These are phyloP conservation scores for Drosophila mayaguana DNA, from an alignment of 2,888 invertebrate genomes.

Conservation along the genomic window DNA sequence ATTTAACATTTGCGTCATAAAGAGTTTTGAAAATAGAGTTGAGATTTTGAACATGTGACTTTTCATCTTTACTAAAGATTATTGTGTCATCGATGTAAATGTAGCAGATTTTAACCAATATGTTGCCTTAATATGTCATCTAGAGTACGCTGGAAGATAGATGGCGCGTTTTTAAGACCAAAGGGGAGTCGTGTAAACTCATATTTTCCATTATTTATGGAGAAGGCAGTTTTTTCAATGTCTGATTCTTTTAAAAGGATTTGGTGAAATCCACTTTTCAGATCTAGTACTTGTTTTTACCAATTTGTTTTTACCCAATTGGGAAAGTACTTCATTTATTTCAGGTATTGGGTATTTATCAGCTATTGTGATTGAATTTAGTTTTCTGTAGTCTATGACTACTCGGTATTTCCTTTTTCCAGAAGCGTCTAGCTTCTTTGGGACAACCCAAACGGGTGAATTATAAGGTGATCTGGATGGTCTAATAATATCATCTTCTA, in stretches of 20 bases:
- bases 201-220: conserved; percentile 18
- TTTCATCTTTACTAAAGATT: too few species aligned
- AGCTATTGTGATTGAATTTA: neutral
- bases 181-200: conserved; percentile 12
- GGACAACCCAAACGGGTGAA: too few species aligned
- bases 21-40: too few species aligned
- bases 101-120: conserved; percentile 27
- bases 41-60: too few species aligned
- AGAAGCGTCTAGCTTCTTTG: too few species aligned
- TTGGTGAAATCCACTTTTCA: conserved; percentile 25
- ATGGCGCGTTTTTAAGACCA: conserved; percentile 17
- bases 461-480: too few species aligned
- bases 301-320: neutral
- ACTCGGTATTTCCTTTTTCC: neutral
- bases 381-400: neutral
- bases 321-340: neutral
- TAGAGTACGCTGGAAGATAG: conserved; percentile 20
- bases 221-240: neutral
- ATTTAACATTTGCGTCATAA: too few species aligned
- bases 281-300: neutral
- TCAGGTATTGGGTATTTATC: too few species aligned
- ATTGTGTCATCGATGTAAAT: conserved; percentile 9
- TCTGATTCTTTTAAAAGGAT: conserved; percentile 13
- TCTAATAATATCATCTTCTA: too few species aligned
- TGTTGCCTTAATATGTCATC: conserved; percentile 16